A percentile compares a stretch with the other conserved stretches of the same genome.
Conservation (phyloP, 2,888 invertebrate genomes). For the Sphaeridia pumilis region DNA sequence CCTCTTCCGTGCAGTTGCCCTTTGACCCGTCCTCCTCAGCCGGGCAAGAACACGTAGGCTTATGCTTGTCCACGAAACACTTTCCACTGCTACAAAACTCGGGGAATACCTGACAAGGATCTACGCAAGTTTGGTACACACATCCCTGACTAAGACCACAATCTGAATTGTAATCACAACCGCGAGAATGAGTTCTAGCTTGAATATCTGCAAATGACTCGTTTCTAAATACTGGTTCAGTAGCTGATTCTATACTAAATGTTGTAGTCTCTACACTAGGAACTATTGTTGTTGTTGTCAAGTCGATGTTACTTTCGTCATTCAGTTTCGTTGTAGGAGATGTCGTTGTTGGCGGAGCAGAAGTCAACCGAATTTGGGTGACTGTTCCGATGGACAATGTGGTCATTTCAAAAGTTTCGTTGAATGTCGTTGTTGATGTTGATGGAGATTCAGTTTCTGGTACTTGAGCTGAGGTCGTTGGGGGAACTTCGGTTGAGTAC, state of each 20-base stretch:
- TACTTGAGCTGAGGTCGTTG: not conserved
- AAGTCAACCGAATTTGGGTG: slow-evolving; percentile 1
- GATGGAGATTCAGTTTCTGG: not conserved
- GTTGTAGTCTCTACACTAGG: not conserved
- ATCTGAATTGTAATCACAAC: slow-evolving; percentile 26
- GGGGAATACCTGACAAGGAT: slow-evolving; percentile 53
- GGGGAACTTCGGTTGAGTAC: not conserved
- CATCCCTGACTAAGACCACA: slow-evolving; percentile 27
- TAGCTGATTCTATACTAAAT: not conserved
- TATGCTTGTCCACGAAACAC: slow-evolving; percentile 49
- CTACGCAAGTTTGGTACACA: slow-evolving; percentile 38
- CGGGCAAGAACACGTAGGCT: slow-evolving; percentile 38
- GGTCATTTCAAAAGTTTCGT: too few relatives aligned
- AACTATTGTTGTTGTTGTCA: not conserved
- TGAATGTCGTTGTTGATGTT: not conserved
- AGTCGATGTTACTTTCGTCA: not conserved
- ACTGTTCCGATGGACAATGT: not conserved
- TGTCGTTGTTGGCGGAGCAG: not conserved
- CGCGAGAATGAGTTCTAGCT: slow-evolving; percentile 14
- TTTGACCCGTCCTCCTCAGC: slow-evolving; percentile 54
- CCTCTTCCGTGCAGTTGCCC: slow-evolving; percentile 23
- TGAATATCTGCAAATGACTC: not conserved
- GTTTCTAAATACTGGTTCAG: not conserved
- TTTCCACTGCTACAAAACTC: slow-evolving; percentile 39
- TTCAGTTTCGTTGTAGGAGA: not conserved